phyloP scores from a whole-genome alignment of 1,140 invertebrate genomes.

The Penaeus chinensis region DNA sequence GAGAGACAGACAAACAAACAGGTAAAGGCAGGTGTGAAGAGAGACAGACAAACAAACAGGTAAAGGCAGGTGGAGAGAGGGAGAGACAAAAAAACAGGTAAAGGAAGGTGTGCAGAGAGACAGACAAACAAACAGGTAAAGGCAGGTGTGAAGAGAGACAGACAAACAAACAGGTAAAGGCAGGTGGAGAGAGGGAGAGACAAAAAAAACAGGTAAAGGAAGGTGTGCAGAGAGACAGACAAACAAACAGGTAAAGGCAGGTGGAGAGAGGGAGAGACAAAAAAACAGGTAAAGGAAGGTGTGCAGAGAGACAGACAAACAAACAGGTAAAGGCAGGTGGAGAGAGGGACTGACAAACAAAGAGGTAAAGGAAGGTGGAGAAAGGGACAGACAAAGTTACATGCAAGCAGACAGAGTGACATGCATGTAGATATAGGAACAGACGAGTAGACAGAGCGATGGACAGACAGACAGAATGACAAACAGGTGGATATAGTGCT shows the following conservation, averaged over 20 bases:
- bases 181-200: background rate
- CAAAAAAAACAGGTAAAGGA: background rate
- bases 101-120: background rate
- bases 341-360: background rate
- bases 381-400: too few species aligned
- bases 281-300: background rate
- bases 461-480: too few species aligned
- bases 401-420: too few species aligned
- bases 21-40: background rate
- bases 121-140: too few species aligned
- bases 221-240: background rate
- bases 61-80: too few species aligned
- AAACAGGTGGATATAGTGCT: too few species aligned
- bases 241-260: background rate
- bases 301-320: background rate
- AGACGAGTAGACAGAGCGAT: too few species aligned
- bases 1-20: background rate
- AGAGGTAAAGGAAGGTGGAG: too few species aligned
- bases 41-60: too few species aligned
- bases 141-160: background rate
- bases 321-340: background rate
- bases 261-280: background rate
- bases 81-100: background rate
- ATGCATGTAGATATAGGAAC: too few species aligned
- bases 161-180: background rate